A percentile compares a stretch with the other conserved stretches of the same genome.
These are phyloP conservation scores for Misgurnus anguillicaudatus DNA, from an alignment of 2,113 vertebrate genomes.

Conservation along the genomic window DNA sequence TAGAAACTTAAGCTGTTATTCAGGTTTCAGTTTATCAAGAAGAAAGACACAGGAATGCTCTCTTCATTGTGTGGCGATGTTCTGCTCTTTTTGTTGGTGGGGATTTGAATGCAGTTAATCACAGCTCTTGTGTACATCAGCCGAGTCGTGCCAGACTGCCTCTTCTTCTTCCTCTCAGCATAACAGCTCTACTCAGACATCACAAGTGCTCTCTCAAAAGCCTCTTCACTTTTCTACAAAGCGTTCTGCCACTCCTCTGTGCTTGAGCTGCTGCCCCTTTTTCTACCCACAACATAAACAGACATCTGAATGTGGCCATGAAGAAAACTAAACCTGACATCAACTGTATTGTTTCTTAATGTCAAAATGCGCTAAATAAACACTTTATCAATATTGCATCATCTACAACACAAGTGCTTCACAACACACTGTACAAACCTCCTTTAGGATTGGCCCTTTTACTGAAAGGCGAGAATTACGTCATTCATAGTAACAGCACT, in stretches of 20 bases:
- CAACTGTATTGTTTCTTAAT: no score
- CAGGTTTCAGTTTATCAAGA: constrained; percentile 6
- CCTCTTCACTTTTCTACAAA: constrained; percentile 3
- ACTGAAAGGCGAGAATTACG: no score
- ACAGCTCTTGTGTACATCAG: constrained; percentile 45
- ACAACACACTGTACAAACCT: no score
- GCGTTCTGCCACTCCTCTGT: background rate
- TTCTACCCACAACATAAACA: constrained; percentile 11
- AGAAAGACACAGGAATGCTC: constrained; percentile 41
- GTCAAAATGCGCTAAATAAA: no score
- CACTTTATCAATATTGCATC: no score
- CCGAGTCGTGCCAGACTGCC: constrained; percentile 25
- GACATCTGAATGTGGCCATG: background rate
- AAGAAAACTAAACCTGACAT: background rate
- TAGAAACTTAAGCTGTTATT: background rate
- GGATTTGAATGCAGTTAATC: constrained; percentile 50
- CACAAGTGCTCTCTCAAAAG: constrained; percentile 29
- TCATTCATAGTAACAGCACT: no score
- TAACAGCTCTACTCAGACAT: constrained; percentile 34
- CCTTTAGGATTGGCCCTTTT: no score
- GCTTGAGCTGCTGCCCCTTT: background rate
- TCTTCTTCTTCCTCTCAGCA: constrained; percentile 30
- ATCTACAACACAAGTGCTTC: no score
- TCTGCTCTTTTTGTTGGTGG: constrained; percentile 32
- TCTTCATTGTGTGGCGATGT: constrained; percentile 18